Conservation (phyloP, 2,797 vertebrate genomes). For the Lithobates sylvaticus region DNA sequence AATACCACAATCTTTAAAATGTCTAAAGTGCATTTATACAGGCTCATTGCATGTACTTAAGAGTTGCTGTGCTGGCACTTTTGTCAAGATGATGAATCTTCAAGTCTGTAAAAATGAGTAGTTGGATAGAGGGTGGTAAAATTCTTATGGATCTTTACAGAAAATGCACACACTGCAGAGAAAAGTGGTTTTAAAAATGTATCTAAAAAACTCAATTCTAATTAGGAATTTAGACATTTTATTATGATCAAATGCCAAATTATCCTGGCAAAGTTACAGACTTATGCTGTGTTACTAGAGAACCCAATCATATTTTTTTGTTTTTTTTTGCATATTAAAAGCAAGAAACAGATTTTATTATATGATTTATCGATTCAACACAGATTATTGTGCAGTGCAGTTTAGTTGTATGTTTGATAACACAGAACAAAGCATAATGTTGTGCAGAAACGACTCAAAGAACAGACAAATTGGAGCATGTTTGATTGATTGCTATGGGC, state of each 20-base stretch:
- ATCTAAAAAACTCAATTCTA: constrained; percentile 36
- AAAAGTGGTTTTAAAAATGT: constrained; percentile 42
- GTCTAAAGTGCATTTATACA: constrained; percentile 52
- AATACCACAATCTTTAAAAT: constrained; percentile 39
- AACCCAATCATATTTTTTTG: background rate
- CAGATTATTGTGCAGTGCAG: background rate
- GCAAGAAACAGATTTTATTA: background rate
- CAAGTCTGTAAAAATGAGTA: constrained; percentile 55
- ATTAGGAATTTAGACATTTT: constrained; percentile 40
- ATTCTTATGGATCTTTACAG: constrained; percentile 54
- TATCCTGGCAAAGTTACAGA: background rate
- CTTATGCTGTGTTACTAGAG: background rate
- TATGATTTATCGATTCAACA: background rate
- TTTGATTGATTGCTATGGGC: background rate
- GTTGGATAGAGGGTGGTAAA: constrained; percentile 49
- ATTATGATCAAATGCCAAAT: constrained; percentile 9
- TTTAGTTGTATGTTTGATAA: background rate
- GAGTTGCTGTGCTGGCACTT: constrained; percentile 47
- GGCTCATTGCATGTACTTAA: constrained; percentile 43
- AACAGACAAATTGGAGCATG: background rate
- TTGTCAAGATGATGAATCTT: constrained; percentile 61
- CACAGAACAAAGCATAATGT: background rate
- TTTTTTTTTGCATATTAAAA: background rate
- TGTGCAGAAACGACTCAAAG: background rate
- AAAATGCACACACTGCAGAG: constrained; percentile 52